These are phyloP conservation scores for Spondyliosoma cantharus DNA, from an alignment of 2,797 vertebrate genomes.

Conservation along the genomic window DNA sequence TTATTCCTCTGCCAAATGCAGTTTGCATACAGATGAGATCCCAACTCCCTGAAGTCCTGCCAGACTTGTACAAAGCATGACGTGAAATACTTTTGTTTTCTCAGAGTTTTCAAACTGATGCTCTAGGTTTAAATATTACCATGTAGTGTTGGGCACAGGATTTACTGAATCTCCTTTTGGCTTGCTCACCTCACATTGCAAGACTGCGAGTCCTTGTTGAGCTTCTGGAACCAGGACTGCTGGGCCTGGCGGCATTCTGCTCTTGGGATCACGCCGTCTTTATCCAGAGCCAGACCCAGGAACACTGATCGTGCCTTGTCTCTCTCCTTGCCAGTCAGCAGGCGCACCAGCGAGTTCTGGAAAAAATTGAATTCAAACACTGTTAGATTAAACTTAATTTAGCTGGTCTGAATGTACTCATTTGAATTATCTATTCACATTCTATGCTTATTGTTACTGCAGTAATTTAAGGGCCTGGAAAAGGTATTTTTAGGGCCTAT, in stretches of 20 bases:
- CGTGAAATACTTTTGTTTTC: background rate
- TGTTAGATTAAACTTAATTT: no score
- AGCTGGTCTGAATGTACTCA: background rate
- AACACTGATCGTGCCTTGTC: constrained; percentile 87
- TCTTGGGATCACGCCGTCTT: constrained; percentile 83
- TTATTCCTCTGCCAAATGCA: constrained; percentile 18
- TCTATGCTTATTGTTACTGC: constrained; percentile 23
- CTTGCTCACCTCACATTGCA: constrained; percentile 91
- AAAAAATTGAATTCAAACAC: constrained; percentile 16
- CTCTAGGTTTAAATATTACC: background rate
- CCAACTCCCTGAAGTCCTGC: constrained; percentile 8
- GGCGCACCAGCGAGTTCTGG: constrained; percentile 91
- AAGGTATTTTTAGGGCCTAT: constrained; percentile 28
- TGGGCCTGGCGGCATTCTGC: constrained; percentile 87
- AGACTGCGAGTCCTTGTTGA: constrained; percentile 87
- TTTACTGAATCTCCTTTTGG: background rate
- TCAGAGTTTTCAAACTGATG: background rate
- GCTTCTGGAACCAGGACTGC: constrained; percentile 92
- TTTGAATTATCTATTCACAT: constrained; percentile 23
- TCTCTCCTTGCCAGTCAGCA: constrained; percentile 91
- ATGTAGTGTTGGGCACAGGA: background rate
- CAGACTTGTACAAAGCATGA: background rate
- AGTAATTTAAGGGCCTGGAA: constrained; percentile 15
- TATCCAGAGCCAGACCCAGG: constrained; percentile 85
- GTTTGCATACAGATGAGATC: constrained; percentile 52